Evolutionary conservation across 2,888 invertebrate species (phyloP), one percentile per base, ranked within the genome.

Genomic region (Netelia inedita): DNA sequence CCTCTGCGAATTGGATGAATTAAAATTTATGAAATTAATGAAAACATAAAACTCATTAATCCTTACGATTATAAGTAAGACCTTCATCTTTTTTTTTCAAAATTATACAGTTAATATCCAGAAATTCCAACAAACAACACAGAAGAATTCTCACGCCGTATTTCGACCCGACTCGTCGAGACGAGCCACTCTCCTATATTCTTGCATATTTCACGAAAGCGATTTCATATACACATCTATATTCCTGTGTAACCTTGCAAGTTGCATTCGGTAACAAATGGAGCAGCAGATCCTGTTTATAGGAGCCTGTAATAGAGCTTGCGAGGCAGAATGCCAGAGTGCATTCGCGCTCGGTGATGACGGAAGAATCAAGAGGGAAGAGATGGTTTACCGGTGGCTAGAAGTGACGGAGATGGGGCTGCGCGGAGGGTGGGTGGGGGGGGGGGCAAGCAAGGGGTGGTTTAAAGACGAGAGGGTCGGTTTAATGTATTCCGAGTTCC

Each of bases 401-500:
- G 3, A 14, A 14, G 46, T 14, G 14, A 14, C 10, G 46, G 14
- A 2, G 71, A 72, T 55, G 66, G 41, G 59, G 73, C 68, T 43
- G 35, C 35, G 46, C 8, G 46, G 14, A 14, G 8, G 11, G n/a
- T n/a, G 11, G 3, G 43, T 10, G 46, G 14, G 10, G 63, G 66
- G 69, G 66, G 53, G 59, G 72, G 46, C 35, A 66, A 53, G 79
- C 16, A 83, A 78, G 81, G 72, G 79, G 74, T 65, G n/a, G 74
- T 61, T 69, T 83, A 76, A 78, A 86, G 83, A 78, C 83, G 79
- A 82, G 86, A 87, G 86, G 85, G 83, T 57, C 50, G 79, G 63
- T 73, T 83, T 89, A 89, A 90, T 90, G 85, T 90, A 90, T 90
- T 90, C 90, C 87, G 80, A 85, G 85, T 90, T 90, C 90, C 88